These are phyloP conservation scores for Suricata suricatta DNA, from an alignment of 2,113 vertebrate species.

Conservation along the genomic window DNA sequence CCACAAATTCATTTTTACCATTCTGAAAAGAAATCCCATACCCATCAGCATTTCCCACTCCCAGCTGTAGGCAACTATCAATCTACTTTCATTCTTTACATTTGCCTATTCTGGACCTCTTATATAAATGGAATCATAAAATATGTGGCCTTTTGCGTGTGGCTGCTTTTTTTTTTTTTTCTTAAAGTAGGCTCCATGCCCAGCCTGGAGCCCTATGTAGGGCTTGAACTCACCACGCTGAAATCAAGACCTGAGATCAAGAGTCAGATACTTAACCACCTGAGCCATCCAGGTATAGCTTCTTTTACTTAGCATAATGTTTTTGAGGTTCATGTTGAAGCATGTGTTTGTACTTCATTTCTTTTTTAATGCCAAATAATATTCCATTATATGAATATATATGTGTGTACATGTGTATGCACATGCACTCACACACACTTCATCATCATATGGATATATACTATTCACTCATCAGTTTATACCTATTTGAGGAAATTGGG, in stretches of 20 bases:
- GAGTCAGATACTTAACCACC: too few species aligned
- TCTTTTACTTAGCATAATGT: neutral
- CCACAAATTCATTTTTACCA: slow-evolving; percentile 9
- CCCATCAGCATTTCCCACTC: neutral
- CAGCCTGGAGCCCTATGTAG: too few species aligned
- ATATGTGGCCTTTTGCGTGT: neutral
- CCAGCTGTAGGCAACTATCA: neutral
- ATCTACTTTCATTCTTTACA: neutral
- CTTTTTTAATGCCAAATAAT: neutral
- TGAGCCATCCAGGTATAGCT: neutral
- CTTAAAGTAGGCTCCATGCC: too few species aligned
- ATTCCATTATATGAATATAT: neutral
- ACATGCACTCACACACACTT: too few species aligned
- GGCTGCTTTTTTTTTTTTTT: neutral
- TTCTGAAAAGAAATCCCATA: neutral
- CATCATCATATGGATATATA: neutral
- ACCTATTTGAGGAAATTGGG: neutral
- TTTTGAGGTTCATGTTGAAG: neutral
- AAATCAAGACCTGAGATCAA: too few species aligned
- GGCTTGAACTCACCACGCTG: too few species aligned
- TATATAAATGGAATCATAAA: neutral
- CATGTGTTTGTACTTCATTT: neutral
- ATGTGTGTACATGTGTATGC: neutral
- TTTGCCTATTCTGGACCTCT: neutral
- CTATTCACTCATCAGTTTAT: neutral